phyloP scores from a whole-genome alignment of 2,113 vertebrate genomes.

The Puffinus mauretanicus region DNA sequence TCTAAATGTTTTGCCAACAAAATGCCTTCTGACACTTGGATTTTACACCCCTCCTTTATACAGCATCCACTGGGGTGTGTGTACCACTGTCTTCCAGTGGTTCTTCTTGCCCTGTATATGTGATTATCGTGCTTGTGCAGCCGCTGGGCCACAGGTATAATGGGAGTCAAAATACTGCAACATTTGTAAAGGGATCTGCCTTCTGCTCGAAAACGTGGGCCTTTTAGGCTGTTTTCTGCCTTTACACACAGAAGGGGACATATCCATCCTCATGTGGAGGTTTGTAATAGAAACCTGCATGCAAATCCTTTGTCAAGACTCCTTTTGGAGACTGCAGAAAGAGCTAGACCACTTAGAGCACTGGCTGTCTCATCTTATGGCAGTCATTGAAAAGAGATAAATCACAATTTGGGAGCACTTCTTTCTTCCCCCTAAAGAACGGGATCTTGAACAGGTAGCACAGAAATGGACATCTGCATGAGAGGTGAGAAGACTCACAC shows the following conservation, averaged over 20 bases:
- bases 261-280: neutral
- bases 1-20: neutral
- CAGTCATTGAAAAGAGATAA: neutral
- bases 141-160: neutral
- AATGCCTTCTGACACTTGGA: neutral
- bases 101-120: neutral
- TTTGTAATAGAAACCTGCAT: neutral
- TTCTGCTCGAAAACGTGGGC: neutral
- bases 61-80: neutral
- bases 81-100: neutral
- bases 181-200: neutral
- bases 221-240: neutral
- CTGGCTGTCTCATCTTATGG: neutral
- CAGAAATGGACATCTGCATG: neutral
- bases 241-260: neutral
- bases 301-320: neutral
- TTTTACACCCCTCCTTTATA: neutral
- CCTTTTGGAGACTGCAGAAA: neutral
- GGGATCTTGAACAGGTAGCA: neutral
- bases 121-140: neutral
- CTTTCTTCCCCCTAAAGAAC: neutral
- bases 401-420: neutral
- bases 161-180: neutral
- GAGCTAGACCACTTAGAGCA: neutral
- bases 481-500: neutral